Base-by-base conservation (phyloP, 2,797 vertebrate genomes). In the Cuculus canorus region DNA sequence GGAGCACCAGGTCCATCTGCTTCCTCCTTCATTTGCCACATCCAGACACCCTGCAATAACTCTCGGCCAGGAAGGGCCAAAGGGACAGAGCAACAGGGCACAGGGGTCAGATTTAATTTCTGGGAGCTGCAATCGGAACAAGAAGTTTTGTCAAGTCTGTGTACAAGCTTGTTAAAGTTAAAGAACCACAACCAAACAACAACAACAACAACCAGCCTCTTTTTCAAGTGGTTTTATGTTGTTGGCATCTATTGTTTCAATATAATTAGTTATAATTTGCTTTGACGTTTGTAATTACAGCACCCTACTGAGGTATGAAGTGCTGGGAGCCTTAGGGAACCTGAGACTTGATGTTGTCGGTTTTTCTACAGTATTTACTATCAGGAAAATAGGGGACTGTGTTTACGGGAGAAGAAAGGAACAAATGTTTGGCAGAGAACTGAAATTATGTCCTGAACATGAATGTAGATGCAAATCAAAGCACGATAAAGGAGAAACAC, bases 381-480 rank as follows among this genome's bases (percentile, higher is more conserved):
- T 35, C 59, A 57, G 61, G n/a, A 88, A 83, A 78, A 39, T 2
- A 24, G 13, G 13, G 10, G 10, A 21, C 23, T 35, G 2, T 22
- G 17, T 59, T 84, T 28, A 52, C 50, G 66, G 85, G 65, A 81
- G 63, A 73, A n/a, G 57, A 92, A 87, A 83, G 17, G 16, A 81
- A 45, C 35, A 56, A 82, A 47, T 82, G 64, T 45, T 87, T 92
- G 85, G 45, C 79, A 72, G 69, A 81, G 23, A 78, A 73, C 14
- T 76, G 78, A 72, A 96, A 90, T 93, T 82, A 81, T 72, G 66
- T 71, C 52, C 81, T 95, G 89, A 81, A 82, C 23, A 52, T 47
- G 53, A 86, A 86, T 82, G 85, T 8, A 91, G 91, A 80, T 95
- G 88, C 77, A 92, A 93, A 93, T 54, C 48, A 77, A 91, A 68